Evolutionary conservation across 1,140 invertebrate genomes (phyloP).

Genomic region (Macrobrachium rosenbergii): DNA sequence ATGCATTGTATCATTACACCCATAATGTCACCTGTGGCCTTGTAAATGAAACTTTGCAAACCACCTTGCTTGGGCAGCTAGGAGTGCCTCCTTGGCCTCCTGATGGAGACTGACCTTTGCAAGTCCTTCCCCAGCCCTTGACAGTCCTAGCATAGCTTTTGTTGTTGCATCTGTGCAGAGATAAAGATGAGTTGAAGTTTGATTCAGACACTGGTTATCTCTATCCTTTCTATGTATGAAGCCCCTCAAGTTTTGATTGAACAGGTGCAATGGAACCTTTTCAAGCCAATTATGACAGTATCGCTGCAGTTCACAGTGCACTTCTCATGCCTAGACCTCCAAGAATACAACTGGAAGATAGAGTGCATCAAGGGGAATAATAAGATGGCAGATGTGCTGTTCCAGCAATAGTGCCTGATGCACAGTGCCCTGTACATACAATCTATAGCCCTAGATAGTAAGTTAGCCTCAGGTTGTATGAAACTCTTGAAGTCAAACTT

Average conservation of each 20-base stretch:
- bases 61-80: constrained; percentile 80
- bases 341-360: no score
- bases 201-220: constrained; percentile 84
- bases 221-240: constrained; percentile 79
- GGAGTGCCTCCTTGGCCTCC: constrained; percentile 81
- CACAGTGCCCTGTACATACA: no score
- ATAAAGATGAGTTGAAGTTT: constrained; percentile 64
- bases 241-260: constrained; percentile 73
- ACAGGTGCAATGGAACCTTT: constrained; percentile 88
- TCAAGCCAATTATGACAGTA: constrained; percentile 79
- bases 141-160: constrained; percentile 79
- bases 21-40: constrained; percentile 83
- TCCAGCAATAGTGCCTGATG: no score
- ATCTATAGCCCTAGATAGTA: no score
- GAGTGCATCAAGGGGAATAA: no score
- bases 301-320: no score
- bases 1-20: constrained; percentile 83
- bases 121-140: constrained; percentile 88
- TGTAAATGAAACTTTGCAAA: constrained; percentile 78
- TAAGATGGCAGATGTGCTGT: no score
- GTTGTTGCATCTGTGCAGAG: constrained; percentile 63
- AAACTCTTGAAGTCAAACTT: no score
- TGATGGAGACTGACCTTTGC: constrained; percentile 80
- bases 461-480: no score
- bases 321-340: no score